Conservation (phyloP, 2,797 vertebrate species). For the Pempheris klunzingeri region DNA sequence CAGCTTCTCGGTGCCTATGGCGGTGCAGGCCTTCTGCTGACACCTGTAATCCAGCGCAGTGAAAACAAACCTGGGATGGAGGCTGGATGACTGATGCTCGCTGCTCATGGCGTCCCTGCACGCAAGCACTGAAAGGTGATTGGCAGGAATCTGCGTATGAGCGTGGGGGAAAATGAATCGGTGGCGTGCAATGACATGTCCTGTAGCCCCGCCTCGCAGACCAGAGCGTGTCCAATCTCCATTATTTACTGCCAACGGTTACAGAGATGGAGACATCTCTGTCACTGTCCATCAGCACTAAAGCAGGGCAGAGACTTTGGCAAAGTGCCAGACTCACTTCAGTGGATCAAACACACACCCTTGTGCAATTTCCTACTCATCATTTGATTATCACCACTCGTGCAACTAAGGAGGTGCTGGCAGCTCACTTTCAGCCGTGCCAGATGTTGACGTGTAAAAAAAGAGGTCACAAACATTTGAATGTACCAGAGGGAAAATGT, state of each 20-base stretch:
- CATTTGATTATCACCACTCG: slow-evolving; percentile 74
- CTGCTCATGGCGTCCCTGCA: slow-evolving; percentile 62
- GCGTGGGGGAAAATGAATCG: slow-evolving; percentile 60
- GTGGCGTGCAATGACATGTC: slow-evolving; percentile 74
- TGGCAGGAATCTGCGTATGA: slow-evolving; percentile 74
- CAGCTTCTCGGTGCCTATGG: slow-evolving; percentile 58
- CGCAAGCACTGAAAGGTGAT: slow-evolving; percentile 65
- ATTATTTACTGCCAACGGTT: slow-evolving; percentile 42
- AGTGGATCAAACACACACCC: slow-evolving; percentile 41
- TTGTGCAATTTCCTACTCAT: slow-evolving; percentile 59
- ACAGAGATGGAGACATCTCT: slow-evolving; percentile 65
- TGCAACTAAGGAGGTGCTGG: slow-evolving; percentile 61
- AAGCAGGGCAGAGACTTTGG: slow-evolving; percentile 47
- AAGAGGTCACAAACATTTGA: slow-evolving; percentile 67
- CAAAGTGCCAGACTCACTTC: slow-evolving; percentile 61
- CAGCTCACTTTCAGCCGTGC: slow-evolving; percentile 65
- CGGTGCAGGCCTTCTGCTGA: slow-evolving; percentile 63
- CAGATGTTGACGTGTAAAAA: slow-evolving; percentile 58
- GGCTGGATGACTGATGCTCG: slow-evolving; percentile 75
- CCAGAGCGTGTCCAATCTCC: slow-evolving; percentile 48
- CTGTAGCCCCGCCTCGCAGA: slow-evolving; percentile 57
- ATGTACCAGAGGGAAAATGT: slow-evolving; percentile 43
- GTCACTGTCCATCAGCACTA: slow-evolving; percentile 71
- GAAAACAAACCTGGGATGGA: slow-evolving; percentile 67
- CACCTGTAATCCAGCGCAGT: slow-evolving; percentile 75